Evolutionary conservation across 2,797 vertebrate genomes (phyloP), one percentile per base, ranked within the genome.

Genomic region (Premnoplex brunnescens): DNA sequence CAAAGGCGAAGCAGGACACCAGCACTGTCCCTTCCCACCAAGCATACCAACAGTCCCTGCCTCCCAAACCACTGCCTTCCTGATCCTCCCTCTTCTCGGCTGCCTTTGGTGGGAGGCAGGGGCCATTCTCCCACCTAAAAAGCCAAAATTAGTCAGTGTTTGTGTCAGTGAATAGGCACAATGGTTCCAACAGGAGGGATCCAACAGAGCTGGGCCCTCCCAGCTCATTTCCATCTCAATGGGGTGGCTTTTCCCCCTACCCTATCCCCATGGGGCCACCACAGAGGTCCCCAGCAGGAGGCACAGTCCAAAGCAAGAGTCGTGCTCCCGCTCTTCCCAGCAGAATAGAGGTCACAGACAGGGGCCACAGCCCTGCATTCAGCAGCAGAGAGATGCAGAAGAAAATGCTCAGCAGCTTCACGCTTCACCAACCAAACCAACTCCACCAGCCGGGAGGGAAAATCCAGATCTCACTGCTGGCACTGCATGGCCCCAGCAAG

Each of bases 221-320:
- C 74, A 77, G 36, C 68, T 96, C 62, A 97, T 97, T 96, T 97
- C 94, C 96, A 97, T 97, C 92, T 95, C 92, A 97, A 97, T 93
- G 22, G 48, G 10, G 58, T 58, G 71, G 77, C 59, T 93, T 86
- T 88, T 85, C 76, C 74, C 77, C 91, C 83, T 73, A 76, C 24
- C 55, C 79, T 2, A 4, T 88, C 88, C 67, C 88, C 32, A 27
- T 3, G 67, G n/a, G 72, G 76, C 83, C 89, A 79, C 86, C 10
- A 1, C 67, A 94, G 89, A 93, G 84, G 75, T 82, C 89, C 83
- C 55, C 58, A 54, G 68, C 62, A 86, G 85, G 75, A 88, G 55
- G 39, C 2, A 1, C 56, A 41, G 24, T 63, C 60, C 49, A 80
- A 84, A 77, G 79, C 73, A 78, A 55, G 26, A 94, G 80, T 54